A percentile compares a stretch with the other conserved stretches of the same genome.
Conservation (phyloP, 1,140 invertebrate species). For the Parasteatoda tepidariorum region DNA sequence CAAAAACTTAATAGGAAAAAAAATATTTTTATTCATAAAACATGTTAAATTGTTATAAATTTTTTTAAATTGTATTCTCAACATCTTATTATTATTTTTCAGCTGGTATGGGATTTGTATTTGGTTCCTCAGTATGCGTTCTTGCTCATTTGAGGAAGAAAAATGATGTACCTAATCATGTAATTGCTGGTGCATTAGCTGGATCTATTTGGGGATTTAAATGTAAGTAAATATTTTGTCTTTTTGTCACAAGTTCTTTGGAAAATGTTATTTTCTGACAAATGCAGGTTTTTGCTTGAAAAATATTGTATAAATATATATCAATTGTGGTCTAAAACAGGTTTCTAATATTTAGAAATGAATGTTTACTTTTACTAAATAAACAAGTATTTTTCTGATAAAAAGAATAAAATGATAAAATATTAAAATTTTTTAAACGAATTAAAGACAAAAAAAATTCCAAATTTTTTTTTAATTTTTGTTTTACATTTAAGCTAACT, state of each 20-base stretch:
- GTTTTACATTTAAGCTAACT: no score
- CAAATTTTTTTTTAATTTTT: no score
- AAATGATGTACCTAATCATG: conserved; percentile 31
- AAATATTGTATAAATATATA: not conserved
- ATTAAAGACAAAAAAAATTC: no score
- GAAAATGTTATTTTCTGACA: not conserved
- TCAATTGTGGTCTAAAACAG: not conserved
- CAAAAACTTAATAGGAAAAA: no score
- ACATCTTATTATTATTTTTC: not conserved
- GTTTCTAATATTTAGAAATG: not conserved
- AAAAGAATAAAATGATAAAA: no score
- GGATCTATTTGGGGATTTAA: conserved; percentile 34
- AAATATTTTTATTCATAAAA: no score
- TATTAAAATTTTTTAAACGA: no score
- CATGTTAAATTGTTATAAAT: no score
- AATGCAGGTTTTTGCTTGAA: not conserved
- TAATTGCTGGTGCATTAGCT: conserved; percentile 27
- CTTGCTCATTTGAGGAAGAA: conserved; percentile 35
- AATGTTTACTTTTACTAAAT: no score
- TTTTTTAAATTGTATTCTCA: not conserved
- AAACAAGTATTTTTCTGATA: no score
- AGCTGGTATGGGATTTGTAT: conserved; percentile 49
- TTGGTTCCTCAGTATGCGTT: conserved; percentile 33
- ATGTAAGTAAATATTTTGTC: conserved; percentile 26
- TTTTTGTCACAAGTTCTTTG: not conserved